Evolutionary conservation across 2,797 vertebrate species (phyloP).

Genomic region (Phylloscopus collybita): DNA sequence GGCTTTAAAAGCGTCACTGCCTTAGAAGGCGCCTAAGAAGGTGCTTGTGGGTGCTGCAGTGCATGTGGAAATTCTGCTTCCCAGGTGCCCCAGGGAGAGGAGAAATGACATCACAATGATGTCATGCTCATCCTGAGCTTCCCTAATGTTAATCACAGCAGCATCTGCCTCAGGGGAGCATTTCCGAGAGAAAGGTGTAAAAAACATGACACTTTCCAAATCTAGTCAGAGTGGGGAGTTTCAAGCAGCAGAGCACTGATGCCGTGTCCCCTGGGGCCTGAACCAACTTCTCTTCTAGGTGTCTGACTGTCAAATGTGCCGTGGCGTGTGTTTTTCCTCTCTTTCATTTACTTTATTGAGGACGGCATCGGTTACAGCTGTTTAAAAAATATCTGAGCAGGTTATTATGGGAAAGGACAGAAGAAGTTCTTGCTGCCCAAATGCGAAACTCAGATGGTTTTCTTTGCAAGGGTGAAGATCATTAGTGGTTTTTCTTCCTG

Average conservation of each 20-base stretch:
- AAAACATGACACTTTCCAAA: conserved; percentile 17
- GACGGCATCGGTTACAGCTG: neutral
- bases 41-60: neutral
- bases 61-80: neutral
- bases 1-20: neutral
- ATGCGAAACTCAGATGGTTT: conserved; percentile 37
- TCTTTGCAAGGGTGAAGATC: conserved; percentile 12
- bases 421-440: neutral
- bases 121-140: neutral
- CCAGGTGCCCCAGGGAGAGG: neutral
- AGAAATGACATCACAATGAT: neutral
- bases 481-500: conserved; percentile 40
- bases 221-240: neutral
- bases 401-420: conserved; percentile 47
- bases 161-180: neutral
- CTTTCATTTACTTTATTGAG: conserved; percentile 29
- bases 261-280: neutral
- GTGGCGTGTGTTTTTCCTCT: neutral
- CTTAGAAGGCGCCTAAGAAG: neutral
- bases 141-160: conserved; percentile 26
- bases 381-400: conserved; percentile 51
- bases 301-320: conserved; percentile 19
- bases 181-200: conserved; percentile 32
- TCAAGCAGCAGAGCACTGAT: neutral
- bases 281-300: conserved; percentile 36